A percentile compares a stretch with the other conserved stretches of the same genome.
Conservation (phyloP, 2,888 invertebrate genomes). For the Lycaena phlaeas region DNA sequence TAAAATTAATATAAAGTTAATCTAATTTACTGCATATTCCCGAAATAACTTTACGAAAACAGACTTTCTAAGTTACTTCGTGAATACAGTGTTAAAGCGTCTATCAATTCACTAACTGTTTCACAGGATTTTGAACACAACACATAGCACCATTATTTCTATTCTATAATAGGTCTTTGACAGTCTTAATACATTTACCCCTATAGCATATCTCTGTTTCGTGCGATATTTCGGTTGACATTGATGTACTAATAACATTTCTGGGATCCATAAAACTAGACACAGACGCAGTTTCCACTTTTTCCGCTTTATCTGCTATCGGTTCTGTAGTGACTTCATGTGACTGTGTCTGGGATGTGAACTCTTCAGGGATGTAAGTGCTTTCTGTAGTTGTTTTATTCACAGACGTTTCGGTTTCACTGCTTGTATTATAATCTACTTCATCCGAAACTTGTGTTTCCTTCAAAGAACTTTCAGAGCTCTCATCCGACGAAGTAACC, state of each 20-base stretch:
- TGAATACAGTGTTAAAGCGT: constrained; percentile 1
- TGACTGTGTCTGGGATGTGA: constrained; percentile 33
- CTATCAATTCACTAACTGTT: constrained; percentile 9
- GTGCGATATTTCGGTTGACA: constrained; percentile 85
- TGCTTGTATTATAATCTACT: constrained; percentile 11
- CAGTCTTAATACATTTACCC: constrained; percentile 85
- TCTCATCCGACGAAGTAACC: constrained; percentile 36
- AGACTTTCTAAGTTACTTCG: too few relatives aligned
- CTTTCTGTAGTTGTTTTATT: constrained; percentile 47
- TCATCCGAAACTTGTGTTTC: constrained; percentile 12
- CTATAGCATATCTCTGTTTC: constrained; percentile 92
- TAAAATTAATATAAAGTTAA: constrained; percentile 21
- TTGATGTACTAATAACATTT: constrained; percentile 79
- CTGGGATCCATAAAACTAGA: constrained; percentile 66
- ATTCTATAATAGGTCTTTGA: constrained; percentile 48
- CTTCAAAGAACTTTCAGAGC: constrained; percentile 16
- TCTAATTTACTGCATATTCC: too few relatives aligned
- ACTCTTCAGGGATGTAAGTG: constrained; percentile 55
- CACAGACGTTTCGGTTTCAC: constrained; percentile 28
- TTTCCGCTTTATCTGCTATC: constrained; percentile 19
- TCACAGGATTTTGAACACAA: constrained; percentile 42
- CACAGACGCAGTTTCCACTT: constrained; percentile 39
- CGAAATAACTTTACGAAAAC: too few relatives aligned
- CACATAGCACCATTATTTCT: constrained; percentile 36
- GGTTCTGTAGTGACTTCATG: constrained; percentile 24